Base-by-base conservation (phyloP, 2,113 vertebrate species). In the Leucopsar rothschildi region DNA sequence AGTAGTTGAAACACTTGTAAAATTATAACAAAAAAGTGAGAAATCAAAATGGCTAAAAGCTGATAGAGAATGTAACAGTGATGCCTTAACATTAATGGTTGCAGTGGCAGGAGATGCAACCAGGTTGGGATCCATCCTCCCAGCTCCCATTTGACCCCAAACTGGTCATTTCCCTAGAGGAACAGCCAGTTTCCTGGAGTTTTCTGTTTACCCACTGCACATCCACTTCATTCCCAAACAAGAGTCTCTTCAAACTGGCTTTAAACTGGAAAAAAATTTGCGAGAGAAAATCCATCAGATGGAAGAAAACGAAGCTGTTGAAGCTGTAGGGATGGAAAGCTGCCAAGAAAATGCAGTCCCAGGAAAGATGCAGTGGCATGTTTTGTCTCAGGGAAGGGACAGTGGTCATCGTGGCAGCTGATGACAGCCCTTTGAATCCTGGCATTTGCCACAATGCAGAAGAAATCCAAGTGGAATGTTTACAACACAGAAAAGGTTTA, bases 381-480 rank as follows among this genome's bases (percentile, higher is more conserved):
- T 45, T 90, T 93, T 93, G 63, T 82, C 56, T 87, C 93, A 87
- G 76, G 64, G 72, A 77, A 55, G 59, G 86, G 71, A n/a, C 86
- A 93, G 69, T 27, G 56, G 47, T 42, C 86, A 33, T 53, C 14
- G 15, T 53, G 88, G 64, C 77, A 95, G 94, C 61, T 1, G 70
- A 72, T 66, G 72, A 60, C 77, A 95, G 80, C 50, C 73, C 81
- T 89, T 76, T 76, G 73, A 70, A 65, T 79, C 80, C 81, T 95
- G 89, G 84, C 57, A 63, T 88, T 92, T 82, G 71, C 82, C 83
- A 92, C 61, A 64, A 20, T 14, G 22, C 86, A 79, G 72, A 78
- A 68, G 47, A 78, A 92, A 82, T 22, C 0, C 0, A 53, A 61
- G 40, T 14, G 39, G 61, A 68, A 85, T 69, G 44, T 83, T 93